Evolutionary conservation across 2,888 invertebrate species (phyloP), one percentile per base, ranked within the genome.

Genomic region (Elmis aenea): DNA sequence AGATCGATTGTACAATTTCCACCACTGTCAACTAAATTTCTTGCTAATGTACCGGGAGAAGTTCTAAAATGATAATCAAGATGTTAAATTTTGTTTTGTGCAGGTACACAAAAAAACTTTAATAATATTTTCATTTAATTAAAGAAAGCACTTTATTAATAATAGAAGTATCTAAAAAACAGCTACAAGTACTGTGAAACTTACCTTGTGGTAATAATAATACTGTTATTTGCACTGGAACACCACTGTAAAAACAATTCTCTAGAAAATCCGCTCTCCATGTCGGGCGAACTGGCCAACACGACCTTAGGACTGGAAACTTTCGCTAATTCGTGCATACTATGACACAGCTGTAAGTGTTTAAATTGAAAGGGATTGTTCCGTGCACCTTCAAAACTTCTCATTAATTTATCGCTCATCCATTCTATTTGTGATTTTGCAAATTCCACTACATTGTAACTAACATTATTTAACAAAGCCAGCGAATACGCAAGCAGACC

Each of bases 401-500:
- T 81, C 75, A 96, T 93, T 23, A 99, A 71, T 61, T 96, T 97
- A 61, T 99, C 97, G 61, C 94, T 94, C 99, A 99, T 99, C 99
- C 97, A 99, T 70, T 99, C 99, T 50, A 99, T 94, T 77, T 87
- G 94, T 0, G 94, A 94, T 66, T 97, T 99, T 1, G 99, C 97
- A 69, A 97, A 97, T 67, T 97, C 97, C 2, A 97, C 90, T 0
- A 97, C 97, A 62, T 97, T 97, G 59, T 95, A 97, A 62, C 94
- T 92, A 40, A 99, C 95, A 62, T 97, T 95, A 54, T 91, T 97
- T 1, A 99, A 72, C 34, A 99, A 72, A 0, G 94, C 91, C 29
- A 99, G 69, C 0, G 94, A 93, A 67, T 97, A 99, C 0, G 94
- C 90, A 42, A 93, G 81, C 2, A 99, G 73, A 0, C 97, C 97